A percentile compares a stretch with the other conserved stretches of the same genome.
Conservation (phyloP, 1,140 invertebrate species). For the Calliphora vicina region DNA sequence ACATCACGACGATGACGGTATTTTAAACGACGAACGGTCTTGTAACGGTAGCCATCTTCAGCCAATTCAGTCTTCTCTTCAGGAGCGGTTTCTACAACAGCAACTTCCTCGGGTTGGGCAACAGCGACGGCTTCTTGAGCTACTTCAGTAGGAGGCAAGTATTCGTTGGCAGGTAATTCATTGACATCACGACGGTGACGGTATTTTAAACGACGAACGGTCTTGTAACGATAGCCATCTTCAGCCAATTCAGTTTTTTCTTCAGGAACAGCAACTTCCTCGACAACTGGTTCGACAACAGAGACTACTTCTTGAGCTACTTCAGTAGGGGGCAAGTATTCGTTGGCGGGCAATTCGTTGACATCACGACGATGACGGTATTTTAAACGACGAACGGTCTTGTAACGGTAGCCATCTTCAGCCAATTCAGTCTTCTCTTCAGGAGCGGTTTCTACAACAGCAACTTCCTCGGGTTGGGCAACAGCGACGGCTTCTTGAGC, state of each 20-base stretch:
- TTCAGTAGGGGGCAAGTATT: constrained; percentile 39
- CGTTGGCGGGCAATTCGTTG: constrained; percentile 45
- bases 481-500: too few relatives aligned
- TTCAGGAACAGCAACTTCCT: constrained; percentile 15
- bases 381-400: constrained; percentile 46
- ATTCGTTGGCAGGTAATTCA: constrained; percentile 48
- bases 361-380: constrained; percentile 54
- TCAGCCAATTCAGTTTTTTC: constrained; percentile 48
- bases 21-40: constrained; percentile 44
- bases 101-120: constrained; percentile 41
- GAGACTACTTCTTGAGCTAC: constrained; percentile 42
- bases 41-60: constrained; percentile 41
- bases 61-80: constrained; percentile 5
- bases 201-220: constrained; percentile 48
- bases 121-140: constrained; percentile 12
- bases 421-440: constrained; percentile 40
- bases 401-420: constrained; percentile 53
- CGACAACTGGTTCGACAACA: constrained; percentile 1
- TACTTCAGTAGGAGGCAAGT: constrained; percentile 48
- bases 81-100: constrained; percentile 23
- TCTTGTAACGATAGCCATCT: constrained; percentile 58
- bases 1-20: constrained; percentile 52
- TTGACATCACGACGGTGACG: constrained; percentile 55
- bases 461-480: constrained; percentile 43
- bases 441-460: constrained; percentile 30